Base-by-base conservation (phyloP, 1,140 invertebrate genomes). In the Meloidogyne floridensis region DNA sequence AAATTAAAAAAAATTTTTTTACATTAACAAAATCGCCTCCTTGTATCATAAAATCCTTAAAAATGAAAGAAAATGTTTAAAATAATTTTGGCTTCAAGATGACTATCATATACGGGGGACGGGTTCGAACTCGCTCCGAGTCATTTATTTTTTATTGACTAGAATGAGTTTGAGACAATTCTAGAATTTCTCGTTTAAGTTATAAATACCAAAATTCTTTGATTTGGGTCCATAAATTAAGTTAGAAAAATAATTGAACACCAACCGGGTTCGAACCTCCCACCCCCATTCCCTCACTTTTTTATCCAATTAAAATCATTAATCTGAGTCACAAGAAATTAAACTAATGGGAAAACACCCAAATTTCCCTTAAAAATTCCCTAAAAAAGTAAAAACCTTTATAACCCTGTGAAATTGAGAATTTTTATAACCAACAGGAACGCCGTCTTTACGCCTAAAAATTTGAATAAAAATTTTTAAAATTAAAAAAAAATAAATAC, bases 11-110 rank as follows among this genome's bases (percentile, higher is more conserved):
- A 80, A 43, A 65, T 72, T 89, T 51, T 75, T 91, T 93, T 93
- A 96, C 95, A 93, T 96, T 96, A 2, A 97, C 94, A 93, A 99
- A 98, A 92, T 99, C 97, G 20, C 97, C 97, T 80, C 97, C 97
- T 93, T 98, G 96, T 86, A 98, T 96, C 96, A 99, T 98, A 86
- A 93, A 93, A 88, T 93, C 96, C 74, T 81, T 59, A 71, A 87
- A 78, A 47, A n/a, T 56, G 18, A 20, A 18, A 76, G 8, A 76
- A 6, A 53, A 2, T 32, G 32, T 76, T 76, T 13, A 59, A 47
- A 76, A 42, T 15, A 15, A 15, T 15, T 32, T 32, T 2, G 32
- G 32, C 32, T 32, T 32, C 32, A 32, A 32, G 3, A 59, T 15
- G 0, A 15, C 11, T 6, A 2, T 15, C 3, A 15, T 15, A 3